Conservation (phyloP, 2,113 vertebrate species). For the Hemiscyllium ocellatum region DNA sequence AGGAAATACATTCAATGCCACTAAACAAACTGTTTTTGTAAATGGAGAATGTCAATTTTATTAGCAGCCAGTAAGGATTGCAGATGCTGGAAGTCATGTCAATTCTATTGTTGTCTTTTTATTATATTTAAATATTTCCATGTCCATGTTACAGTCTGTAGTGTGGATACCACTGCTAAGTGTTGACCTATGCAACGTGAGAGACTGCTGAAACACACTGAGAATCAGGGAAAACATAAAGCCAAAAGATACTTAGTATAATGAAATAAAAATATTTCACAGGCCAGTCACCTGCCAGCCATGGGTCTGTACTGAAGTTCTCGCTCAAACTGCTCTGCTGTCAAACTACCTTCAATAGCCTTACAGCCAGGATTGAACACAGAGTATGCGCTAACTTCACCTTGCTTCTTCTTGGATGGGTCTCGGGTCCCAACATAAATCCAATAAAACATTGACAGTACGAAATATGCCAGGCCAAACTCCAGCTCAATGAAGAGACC, state of each 20-base stretch:
- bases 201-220: background rate
- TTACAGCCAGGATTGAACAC: constrained; percentile 88
- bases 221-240: background rate
- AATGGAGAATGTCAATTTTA: background rate
- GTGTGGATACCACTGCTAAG: background rate
- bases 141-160: background rate
- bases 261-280: background rate
- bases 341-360: constrained; percentile 77
- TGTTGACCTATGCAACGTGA: background rate
- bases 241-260: background rate
- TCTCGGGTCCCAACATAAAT: constrained; percentile 73
- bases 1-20: background rate
- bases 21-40: background rate
- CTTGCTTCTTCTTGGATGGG: constrained; percentile 57
- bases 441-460: constrained; percentile 87
- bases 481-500: constrained; percentile 78
- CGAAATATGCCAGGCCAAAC: constrained; percentile 76
- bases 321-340: constrained; percentile 82
- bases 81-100: background rate
- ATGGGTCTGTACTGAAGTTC: constrained; percentile 71
- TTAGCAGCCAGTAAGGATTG: no score
- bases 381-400: constrained; percentile 86
- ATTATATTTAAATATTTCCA: background rate
- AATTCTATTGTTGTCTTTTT: background rate
- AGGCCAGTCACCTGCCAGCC: constrained; percentile 36